Percentiles rank a stretch among this genome's conserved stretches.
Evolutionary conservation across 1,140 invertebrate genomes (phyloP).

Genomic region (Diorhabda carinulata): DNA sequence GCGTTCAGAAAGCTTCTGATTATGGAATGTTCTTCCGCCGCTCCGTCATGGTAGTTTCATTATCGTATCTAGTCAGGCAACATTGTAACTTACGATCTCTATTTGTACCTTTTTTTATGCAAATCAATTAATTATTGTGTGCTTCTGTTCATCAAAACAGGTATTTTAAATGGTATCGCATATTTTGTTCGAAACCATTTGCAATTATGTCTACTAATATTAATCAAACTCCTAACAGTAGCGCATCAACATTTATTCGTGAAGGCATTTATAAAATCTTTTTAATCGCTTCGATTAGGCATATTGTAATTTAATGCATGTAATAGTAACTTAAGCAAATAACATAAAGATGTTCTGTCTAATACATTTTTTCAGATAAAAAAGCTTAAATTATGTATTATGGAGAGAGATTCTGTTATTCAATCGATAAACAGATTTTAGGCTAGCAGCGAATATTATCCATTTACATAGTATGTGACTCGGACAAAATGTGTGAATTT

Average conservation of each 20-base stretch:
- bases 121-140: conserved; percentile 18
- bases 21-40: background rate
- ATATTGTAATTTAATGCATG: too few relatives aligned
- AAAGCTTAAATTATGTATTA: too few relatives aligned
- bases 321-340: too few relatives aligned
- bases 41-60: background rate
- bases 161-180: conserved; percentile 21
- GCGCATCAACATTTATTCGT: background rate
- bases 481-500: too few relatives aligned
- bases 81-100: conserved; percentile 3
- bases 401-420: too few relatives aligned
- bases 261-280: too few relatives aligned
- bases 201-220: conserved; percentile 21
- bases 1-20: background rate
- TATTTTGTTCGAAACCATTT: conserved; percentile 20
- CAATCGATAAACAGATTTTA: too few relatives aligned
- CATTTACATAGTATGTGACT: too few relatives aligned
- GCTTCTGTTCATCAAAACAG: conserved; percentile 21
- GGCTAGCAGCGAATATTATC: too few relatives aligned
- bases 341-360: too few relatives aligned
- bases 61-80: background rate
- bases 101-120: conserved; percentile 14
- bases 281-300: too few relatives aligned
- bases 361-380: too few relatives aligned
- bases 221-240: conserved; percentile 10